Percentiles rank a stretch among this genome's conserved stretches.
phyloP scores from a whole-genome alignment of 2,888 invertebrate genomes.

The Acrobeloides nanus region DNA sequence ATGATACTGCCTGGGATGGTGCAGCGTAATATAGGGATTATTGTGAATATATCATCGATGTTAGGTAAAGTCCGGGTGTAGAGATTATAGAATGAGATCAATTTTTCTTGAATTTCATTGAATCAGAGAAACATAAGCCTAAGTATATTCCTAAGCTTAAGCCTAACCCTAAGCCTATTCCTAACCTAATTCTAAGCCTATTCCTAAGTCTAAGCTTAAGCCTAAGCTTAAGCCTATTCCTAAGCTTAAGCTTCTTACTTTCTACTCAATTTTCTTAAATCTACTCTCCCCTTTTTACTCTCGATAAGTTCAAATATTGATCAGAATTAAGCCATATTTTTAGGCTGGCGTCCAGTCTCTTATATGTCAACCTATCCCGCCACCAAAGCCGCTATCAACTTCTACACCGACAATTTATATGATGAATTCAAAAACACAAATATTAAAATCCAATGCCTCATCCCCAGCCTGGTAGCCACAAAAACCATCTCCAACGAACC shows the following conservation, averaged over 20 bases:
- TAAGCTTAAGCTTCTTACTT: not conserved
- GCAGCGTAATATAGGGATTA: slow-evolving; percentile 40
- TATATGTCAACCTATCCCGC: slow-evolving; percentile 51
- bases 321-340: slow-evolving; percentile 9
- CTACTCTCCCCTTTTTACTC: not conserved
- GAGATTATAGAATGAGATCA: too few relatives aligned
- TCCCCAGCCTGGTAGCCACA: slow-evolving; percentile 50
- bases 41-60: slow-evolving; percentile 51
- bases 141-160: too few relatives aligned
- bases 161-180: too few relatives aligned
- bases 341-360: slow-evolving; percentile 52
- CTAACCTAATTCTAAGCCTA: too few relatives aligned
- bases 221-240: too few relatives aligned
- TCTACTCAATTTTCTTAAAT: not conserved
- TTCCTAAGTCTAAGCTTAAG: too few relatives aligned
- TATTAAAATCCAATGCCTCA: slow-evolving; percentile 46
- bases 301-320: not conserved
- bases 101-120: too few relatives aligned
- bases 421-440: slow-evolving; percentile 44
- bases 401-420: slow-evolving; percentile 44
- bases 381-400: slow-evolving; percentile 48
- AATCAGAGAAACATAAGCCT: too few relatives aligned
- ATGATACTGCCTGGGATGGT: slow-evolving; percentile 49
- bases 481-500: slow-evolving; percentile 49
- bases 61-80: slow-evolving; percentile 31